Conservation (phyloP, 2,113 vertebrate species). For the Jacana jacana region DNA sequence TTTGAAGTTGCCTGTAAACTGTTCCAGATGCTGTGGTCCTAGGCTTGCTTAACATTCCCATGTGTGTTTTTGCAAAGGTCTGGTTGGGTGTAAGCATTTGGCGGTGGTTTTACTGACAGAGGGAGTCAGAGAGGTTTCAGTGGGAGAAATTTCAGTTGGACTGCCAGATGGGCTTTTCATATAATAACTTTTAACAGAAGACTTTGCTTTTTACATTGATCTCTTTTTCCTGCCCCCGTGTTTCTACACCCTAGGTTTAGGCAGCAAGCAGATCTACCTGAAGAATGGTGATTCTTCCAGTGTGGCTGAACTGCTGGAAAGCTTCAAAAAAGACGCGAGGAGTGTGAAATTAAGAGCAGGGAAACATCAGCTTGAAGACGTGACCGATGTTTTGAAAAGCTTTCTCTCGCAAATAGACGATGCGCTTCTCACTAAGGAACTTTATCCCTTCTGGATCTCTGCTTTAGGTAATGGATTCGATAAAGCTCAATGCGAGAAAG, state of each 20-base stretch:
- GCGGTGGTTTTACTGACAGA: background rate
- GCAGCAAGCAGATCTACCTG: slow-evolving; percentile 87
- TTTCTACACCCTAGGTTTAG: slow-evolving; percentile 80
- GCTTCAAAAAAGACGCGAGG: slow-evolving; percentile 89
- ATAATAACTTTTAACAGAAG: background rate
- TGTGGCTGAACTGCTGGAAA: slow-evolving; percentile 81
- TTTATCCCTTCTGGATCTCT: slow-evolving; percentile 96
- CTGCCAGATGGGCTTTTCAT: background rate
- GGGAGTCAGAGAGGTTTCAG: background rate
- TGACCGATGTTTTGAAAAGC: slow-evolving; percentile 86
- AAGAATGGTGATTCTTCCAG: slow-evolving; percentile 79
- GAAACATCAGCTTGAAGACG: slow-evolving; percentile 88
- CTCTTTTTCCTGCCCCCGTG: background rate
- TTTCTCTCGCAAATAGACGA: slow-evolving; percentile 89
- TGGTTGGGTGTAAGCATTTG: background rate
- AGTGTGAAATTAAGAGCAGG: slow-evolving; percentile 89
- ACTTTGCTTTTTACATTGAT: background rate
- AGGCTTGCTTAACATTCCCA: background rate
- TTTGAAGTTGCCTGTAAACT: background rate
- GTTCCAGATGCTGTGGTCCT: background rate
- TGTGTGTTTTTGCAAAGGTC: background rate
- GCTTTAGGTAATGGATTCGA: slow-evolving; percentile 79
- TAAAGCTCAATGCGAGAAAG: background rate
- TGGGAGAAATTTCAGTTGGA: background rate
- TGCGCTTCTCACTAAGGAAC: slow-evolving; percentile 91